Evolutionary conservation across 2,797 vertebrate genomes (phyloP), one percentile per base, ranked within the genome.

Genomic region (Sebastes diaconus): DNA sequence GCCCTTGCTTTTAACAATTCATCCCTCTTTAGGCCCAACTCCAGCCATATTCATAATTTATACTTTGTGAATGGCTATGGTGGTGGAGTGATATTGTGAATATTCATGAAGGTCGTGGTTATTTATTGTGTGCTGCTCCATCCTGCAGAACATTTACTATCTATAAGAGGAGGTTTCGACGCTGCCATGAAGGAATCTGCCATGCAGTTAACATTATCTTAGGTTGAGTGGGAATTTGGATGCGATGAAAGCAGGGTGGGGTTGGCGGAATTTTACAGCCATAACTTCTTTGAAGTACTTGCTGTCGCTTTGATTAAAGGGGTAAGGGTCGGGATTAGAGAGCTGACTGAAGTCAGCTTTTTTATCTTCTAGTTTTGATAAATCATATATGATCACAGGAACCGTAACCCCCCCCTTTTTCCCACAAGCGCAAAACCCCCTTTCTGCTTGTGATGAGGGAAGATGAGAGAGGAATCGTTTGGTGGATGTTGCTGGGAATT

Each of bases 221-320:
- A 68, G 78, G 55, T 55, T 77, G 70, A 88, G 27, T 85, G 77
- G 79, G 74, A 73, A 78, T 29, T 12, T 11, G 54, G 71, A 63
- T 14, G 32, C 75, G 78, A 85, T 86, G 67, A 86, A 89, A 83
- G 81, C 24, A 22, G 75, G 79, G 83, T 75, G 73, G 69, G 81
- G 58, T n/a, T 80, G 86, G 71, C 16, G 36, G 73, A 61, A 67
- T 83, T 81, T 84, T 75, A 80, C 75, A 81, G 63, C 79, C 46
- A 63, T 58, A 66, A 75, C 69, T 32, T 81, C 93, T 93, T 89
- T 93, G 87, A 93, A 91, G 80, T 84, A 83, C 69, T 74, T 50
- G 63, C 80, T 85, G 69, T 90, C 74, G 72, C 87, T 90, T 80
- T 91, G 86, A 93, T 92, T 91, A 87, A 86, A 88, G 73, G 78